phyloP scores from a whole-genome alignment of 2,888 invertebrate species.

The Tiliacea aurago region DNA sequence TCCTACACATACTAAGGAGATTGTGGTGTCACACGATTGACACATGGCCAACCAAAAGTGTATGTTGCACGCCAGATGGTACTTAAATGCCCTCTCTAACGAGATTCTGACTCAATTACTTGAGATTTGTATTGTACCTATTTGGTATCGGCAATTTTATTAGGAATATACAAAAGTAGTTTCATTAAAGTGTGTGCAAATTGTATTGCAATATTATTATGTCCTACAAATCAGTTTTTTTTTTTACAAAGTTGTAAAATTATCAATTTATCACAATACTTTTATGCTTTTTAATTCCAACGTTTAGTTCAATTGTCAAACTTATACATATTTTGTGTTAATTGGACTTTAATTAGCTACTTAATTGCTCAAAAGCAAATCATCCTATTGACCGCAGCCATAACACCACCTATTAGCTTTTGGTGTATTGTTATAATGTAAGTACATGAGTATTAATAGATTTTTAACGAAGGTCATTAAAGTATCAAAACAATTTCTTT shows the following conservation, averaged over 20 bases:
- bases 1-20: conserved; percentile 45
- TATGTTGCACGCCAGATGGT: conserved; percentile 67
- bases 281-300: neutral
- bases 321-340: conserved; percentile 4
- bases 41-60: conserved; percentile 64
- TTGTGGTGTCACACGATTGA: conserved; percentile 49
- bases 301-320: neutral
- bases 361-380: conserved; percentile 13
- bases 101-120: conserved; percentile 29
- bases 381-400: neutral
- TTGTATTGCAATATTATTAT: neutral
- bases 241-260: neutral
- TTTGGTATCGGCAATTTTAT: neutral
- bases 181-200: neutral
- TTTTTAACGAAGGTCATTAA: conserved; percentile 5
- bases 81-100: conserved; percentile 47
- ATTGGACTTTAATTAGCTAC: conserved; percentile 18
- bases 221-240: neutral
- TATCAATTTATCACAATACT: neutral
- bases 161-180: neutral
- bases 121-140: neutral
- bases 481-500: neutral
- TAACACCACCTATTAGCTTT: neutral
- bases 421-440: neutral
- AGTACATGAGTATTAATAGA: neutral